Evolutionary conservation across 2,797 vertebrate genomes (phyloP).

Genomic region (Geotrypetes seraphini): DNA sequence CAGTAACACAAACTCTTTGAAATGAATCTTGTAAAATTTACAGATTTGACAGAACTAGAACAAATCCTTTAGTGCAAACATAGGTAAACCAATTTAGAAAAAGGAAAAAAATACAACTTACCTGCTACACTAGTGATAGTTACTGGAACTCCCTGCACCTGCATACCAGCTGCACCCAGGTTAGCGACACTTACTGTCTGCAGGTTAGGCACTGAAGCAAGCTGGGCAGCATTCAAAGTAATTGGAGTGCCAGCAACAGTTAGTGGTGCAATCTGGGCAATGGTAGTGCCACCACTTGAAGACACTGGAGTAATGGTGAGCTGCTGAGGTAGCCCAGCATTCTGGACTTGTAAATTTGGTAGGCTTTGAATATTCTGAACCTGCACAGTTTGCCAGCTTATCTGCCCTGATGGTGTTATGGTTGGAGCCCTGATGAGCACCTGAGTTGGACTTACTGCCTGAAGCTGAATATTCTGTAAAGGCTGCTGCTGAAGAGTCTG

Average conservation of each 20-base stretch:
- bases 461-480: constrained; percentile 72
- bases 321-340: constrained; percentile 81
- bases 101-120: constrained; percentile 47
- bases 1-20: no score
- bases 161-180: constrained; percentile 81
- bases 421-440: constrained; percentile 94
- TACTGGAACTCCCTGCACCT: constrained; percentile 92
- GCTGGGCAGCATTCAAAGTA: constrained; percentile 87
- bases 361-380: constrained; percentile 82
- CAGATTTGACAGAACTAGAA: no score
- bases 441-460: constrained; percentile 89
- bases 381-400: constrained; percentile 96
- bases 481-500: constrained; percentile 82
- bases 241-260: constrained; percentile 85
- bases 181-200: constrained; percentile 95
- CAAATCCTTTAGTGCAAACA: no score
- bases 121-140: constrained; percentile 92
- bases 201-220: constrained; percentile 87
- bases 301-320: constrained; percentile 84
- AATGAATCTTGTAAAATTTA: no score
- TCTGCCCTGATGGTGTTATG: constrained; percentile 87
- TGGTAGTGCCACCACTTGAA: constrained; percentile 64
- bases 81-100: no score
- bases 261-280: constrained; percentile 81
- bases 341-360: constrained; percentile 80